A percentile compares a stretch with the other conserved stretches of the same genome.
These are phyloP conservation scores for Paramormyrops kingsleyae DNA, from an alignment of 2,113 vertebrate genomes.

Conservation along the genomic window DNA sequence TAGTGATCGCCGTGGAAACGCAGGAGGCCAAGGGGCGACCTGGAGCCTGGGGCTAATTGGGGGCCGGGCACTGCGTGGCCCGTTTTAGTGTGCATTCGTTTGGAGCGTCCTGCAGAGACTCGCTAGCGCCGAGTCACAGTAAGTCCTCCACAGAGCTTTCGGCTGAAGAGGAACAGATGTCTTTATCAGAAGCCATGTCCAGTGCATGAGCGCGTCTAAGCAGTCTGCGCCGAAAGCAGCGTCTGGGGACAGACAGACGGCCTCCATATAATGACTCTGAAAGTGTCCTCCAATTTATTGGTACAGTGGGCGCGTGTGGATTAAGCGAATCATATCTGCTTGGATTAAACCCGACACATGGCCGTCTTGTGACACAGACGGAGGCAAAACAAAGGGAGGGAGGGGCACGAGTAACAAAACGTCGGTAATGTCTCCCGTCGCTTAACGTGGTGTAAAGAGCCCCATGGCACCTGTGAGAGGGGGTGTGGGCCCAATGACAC, in stretches of 20 bases:
- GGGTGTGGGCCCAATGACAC: neutral
- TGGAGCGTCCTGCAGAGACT: neutral
- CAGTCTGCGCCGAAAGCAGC: neutral
- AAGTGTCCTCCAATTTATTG: conserved; percentile 16
- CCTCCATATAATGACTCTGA: conserved; percentile 1
- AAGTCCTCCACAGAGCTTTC: neutral
- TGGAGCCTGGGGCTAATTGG: conserved; percentile 5
- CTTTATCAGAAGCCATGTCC: neutral
- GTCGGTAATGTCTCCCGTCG: conserved; percentile 1
- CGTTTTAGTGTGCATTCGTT: neutral
- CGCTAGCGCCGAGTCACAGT: neutral
- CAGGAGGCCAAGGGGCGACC: neutral
- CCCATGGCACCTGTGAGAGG: neutral
- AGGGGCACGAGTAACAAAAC: conserved; percentile 5
- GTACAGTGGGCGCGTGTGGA: conserved; percentile 15
- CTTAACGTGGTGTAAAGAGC: neutral
- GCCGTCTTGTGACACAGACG: neutral
- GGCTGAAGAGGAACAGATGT: conserved; percentile 22
- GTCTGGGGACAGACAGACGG: neutral
- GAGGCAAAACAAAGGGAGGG: neutral
- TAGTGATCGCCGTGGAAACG: neutral
- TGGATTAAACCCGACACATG: conserved; percentile 10
- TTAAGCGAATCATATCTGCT: conserved; percentile 14
- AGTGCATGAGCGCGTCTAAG: neutral
- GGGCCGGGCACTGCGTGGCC: neutral